Evolutionary conservation across 2,888 invertebrate genomes (phyloP).

Genomic region (Acleris laterana): DNA sequence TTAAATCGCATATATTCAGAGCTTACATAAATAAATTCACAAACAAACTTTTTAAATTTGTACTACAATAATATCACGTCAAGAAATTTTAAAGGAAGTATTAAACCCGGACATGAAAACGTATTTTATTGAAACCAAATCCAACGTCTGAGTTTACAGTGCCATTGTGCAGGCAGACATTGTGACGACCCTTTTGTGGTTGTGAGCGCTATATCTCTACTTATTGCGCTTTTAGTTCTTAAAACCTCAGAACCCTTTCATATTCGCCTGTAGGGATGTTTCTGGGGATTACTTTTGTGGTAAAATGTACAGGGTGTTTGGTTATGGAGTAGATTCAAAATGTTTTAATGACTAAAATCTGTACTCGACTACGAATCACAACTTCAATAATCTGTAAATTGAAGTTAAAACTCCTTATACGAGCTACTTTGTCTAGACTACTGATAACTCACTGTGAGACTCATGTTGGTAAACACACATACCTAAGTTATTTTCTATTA

Average conservation of each 20-base stretch:
- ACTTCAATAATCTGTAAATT: no score
- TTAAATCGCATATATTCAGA: no score
- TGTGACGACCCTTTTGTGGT: slow-evolving; percentile 75
- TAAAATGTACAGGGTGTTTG: background rate
- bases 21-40: no score
- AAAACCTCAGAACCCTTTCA: slow-evolving; percentile 52
- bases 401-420: no score
- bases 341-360: no score
- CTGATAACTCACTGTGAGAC: no score
- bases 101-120: slow-evolving; percentile 28
- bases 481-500: no score
- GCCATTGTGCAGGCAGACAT: slow-evolving; percentile 59
- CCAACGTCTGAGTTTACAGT: slow-evolving; percentile 48
- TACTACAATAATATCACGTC: no score
- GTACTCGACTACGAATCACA: no score
- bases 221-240: slow-evolving; percentile 77
- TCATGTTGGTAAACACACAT: no score
- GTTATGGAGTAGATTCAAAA: background rate
- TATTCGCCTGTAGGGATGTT: slow-evolving; percentile 34
- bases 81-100: background rate
- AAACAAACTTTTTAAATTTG: no score
- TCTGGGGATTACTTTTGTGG: slow-evolving; percentile 43
- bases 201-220: slow-evolving; percentile 55
- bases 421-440: no score
- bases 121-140: slow-evolving; percentile 40